These are phyloP conservation scores for Miltochrista miniata DNA, from an alignment of 2,888 invertebrate species.

Conservation along the genomic window DNA sequence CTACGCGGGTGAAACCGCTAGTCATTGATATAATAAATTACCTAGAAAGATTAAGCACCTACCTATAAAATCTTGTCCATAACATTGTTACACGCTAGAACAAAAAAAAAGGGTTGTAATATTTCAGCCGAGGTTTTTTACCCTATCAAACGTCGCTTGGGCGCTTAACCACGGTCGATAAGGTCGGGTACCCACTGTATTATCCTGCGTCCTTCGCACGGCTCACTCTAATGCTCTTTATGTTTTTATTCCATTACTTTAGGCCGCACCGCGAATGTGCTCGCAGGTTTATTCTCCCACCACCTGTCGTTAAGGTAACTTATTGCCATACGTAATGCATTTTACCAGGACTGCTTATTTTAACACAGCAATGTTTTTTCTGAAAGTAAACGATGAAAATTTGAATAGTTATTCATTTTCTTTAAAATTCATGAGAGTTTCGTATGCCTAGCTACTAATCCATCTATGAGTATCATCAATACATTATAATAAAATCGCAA, in stretches of 20 bases:
- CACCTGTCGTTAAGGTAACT: constrained; percentile 55
- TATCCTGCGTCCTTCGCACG: constrained; percentile 51
- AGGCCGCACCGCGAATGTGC: constrained; percentile 47
- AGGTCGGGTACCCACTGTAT: constrained; percentile 41
- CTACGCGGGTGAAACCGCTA: no score
- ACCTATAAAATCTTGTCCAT: constrained; percentile 16
- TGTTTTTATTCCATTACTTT: constrained; percentile 76
- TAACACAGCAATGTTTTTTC: constrained; percentile 35
- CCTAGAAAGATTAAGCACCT: no score
- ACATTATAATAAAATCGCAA: no score
- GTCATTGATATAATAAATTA: no score
- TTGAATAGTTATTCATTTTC: constrained; percentile 16
- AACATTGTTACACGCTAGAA: constrained; percentile 28
- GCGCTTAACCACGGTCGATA: constrained; percentile 40
- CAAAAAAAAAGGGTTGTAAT: constrained; percentile 36
- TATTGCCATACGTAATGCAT: constrained; percentile 49
- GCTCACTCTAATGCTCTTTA: constrained; percentile 58
- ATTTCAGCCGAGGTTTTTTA: constrained; percentile 38
- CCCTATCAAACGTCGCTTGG: constrained; percentile 44
- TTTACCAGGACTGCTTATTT: constrained; percentile 42
- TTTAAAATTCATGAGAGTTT: constrained; percentile 2
- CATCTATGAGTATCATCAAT: no score
- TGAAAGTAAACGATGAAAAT: constrained; percentile 27
- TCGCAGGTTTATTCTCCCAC: constrained; percentile 47
- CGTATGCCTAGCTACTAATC: neutral